Conservation (phyloP, 2,888 invertebrate species). For the Hedychridium roseum region DNA sequence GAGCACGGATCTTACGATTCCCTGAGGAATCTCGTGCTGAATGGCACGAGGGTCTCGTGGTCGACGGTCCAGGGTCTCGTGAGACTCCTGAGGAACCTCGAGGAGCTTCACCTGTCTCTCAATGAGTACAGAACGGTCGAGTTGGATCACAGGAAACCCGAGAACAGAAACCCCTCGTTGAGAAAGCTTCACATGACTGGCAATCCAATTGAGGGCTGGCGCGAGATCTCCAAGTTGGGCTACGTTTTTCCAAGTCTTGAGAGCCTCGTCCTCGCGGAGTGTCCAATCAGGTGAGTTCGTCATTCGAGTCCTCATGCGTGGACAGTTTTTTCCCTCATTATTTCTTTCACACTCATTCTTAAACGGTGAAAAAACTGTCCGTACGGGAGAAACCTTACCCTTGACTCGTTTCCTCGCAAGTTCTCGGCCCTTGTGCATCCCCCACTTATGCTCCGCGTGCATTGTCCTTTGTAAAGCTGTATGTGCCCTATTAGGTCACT, state of each 20-base stretch:
- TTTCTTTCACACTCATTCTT: no score
- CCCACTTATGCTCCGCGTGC: no score
- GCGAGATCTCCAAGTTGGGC: constrained; percentile 83
- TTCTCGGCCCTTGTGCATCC: no score
- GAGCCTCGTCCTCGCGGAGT: constrained; percentile 85
- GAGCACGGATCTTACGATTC: constrained; percentile 58
- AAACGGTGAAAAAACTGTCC: no score
- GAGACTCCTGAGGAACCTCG: constrained; percentile 78
- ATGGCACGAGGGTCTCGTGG: constrained; percentile 90
- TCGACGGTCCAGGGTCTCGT: constrained; percentile 80
- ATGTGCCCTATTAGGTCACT: constrained; percentile 77
- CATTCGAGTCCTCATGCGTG: no score
- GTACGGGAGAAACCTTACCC: no score
- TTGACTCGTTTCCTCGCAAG: no score
- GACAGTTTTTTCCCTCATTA: no score
- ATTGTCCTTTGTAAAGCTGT: no score
- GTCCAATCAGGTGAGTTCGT: constrained; percentile 80
- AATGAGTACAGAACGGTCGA: constrained; percentile 86
- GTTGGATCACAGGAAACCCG: constrained; percentile 62
- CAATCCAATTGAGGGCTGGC: constrained; percentile 84
- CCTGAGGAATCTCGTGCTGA: constrained; percentile 79
- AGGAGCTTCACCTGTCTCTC: constrained; percentile 91
- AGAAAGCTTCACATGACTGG: constrained; percentile 87
- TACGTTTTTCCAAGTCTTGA: constrained; percentile 86
- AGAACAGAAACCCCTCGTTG: constrained; percentile 72